Base-by-base conservation (phyloP, 2,113 vertebrate genomes). In the Epinephelus moara region DNA sequence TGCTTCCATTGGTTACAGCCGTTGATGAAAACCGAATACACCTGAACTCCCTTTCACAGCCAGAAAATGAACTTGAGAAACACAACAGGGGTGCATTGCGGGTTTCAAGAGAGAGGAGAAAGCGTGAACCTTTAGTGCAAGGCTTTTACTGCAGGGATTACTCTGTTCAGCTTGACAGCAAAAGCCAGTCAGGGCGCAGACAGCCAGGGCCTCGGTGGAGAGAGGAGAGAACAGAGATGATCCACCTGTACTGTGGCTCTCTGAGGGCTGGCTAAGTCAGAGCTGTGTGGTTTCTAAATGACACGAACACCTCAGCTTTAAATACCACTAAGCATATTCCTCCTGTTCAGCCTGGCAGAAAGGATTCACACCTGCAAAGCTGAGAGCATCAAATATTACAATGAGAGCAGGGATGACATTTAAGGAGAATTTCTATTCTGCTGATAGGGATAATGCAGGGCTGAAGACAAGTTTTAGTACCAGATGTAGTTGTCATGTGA, bases 141-240 rank as follows among this genome's bases (percentile, higher is more conserved):
- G 79, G 75, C 80, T 87, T 85, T 91, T 79, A 80, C 85, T 71
- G 81, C 81, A 62, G 90, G 93, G 87, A 92, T 91, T 92, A 87
- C 83, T 76, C 67, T 74, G 82, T 85, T 91, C 70, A 56, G 66
- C 77, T 84, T 84, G 86, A 86, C 89, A 86, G 81, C 47, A 37
- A 80, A 86, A 87, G 85, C 86, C 74, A 89, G 83, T 85, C 85
- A 78, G 79, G 87, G 81, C 73, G 87, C 87, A 89, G 78, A 84
- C 84, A 88, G 80, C 62, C 63, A 4, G 19, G 66, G 69, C 75
- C 83, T 90, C 81, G 17, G 80, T 12, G 80, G 84, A 88, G 87
- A 78, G 50, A 71, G 72, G 56, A 72, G 74, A 81, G 84, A 89
- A 80, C 84, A 81, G 89, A 93, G 87, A 90, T 75, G 90, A 91